Base-by-base conservation (phyloP, 1,140 invertebrate species). In the Heliconius hermathena region DNA sequence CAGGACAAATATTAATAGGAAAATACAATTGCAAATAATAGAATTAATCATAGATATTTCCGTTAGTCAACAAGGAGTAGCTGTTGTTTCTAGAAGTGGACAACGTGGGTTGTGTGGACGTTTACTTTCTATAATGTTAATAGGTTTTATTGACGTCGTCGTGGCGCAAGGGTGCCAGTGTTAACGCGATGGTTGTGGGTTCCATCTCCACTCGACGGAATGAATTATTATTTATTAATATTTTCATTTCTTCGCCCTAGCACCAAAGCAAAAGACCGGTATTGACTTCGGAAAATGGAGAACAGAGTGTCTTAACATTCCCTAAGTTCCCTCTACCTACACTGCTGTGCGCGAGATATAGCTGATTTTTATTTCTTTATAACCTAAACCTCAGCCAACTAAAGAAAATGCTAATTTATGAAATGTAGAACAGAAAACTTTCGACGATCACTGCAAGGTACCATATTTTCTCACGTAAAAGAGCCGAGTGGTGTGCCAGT, bases 401-500 rank as follows among this genome's bases (percentile, higher is more conserved):
- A 13, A 6, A 66, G 3, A 66, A 66, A 66, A 66, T 66, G 5
- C 13, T 29, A 66, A 26, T 26, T 66, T 16, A 29, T 66, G 26
- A 66, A 66, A 66, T 66, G 60, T 71, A 77, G 57, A 36, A 41
- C 66, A 38, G 38, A 70, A 60, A 73, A 73, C 74, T 80, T 66
- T 66, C 13, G 26, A 66, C 60, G n/a, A 57, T 57, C n/a, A 57
- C 3, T 57, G 54, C n/a, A 22, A 57, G 54, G 54, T 29, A 66
- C 60, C n/a, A 66, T 66, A 66, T 77, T 77, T 81, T 81, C 38
- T 76, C 57, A 66, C 74, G 75, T 73, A 81, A 77, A 76, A 77
- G 38, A 77, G 33, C 75, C 46, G 38, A 77, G 74, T 77, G 77
- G 81, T 82, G 81, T 83, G 79, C 84, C 80, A 85, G 83, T 84